Percentiles rank a stretch among this genome's conserved stretches.
Evolutionary conservation across 2,797 vertebrate species (phyloP).

Genomic region (Dromococcyx pavoninus): DNA sequence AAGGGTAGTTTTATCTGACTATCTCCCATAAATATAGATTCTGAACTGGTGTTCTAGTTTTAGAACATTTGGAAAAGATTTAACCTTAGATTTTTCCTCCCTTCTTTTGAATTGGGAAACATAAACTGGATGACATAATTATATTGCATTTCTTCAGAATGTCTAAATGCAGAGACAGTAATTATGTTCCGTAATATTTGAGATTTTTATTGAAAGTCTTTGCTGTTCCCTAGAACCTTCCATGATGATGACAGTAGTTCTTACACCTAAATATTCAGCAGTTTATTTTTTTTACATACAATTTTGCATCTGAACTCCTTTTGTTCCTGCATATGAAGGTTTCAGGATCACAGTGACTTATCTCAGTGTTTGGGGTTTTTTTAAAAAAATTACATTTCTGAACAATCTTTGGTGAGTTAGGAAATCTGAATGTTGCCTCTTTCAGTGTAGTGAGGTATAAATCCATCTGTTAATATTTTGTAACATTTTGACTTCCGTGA

Average conservation of each 20-base stretch:
- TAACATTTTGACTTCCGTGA: not conserved
- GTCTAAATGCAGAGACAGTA: not conserved
- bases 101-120: not conserved
- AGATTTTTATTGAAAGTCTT: not conserved
- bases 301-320: not conserved
- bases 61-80: slow-evolving; percentile 2
- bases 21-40: not conserved
- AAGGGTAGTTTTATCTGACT: not conserved
- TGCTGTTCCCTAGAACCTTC: not conserved
- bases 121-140: not conserved
- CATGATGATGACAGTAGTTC: not conserved
- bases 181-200: not conserved
- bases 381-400: not conserved
- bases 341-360: not conserved
- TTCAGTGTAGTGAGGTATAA: not conserved
- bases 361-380: not conserved
- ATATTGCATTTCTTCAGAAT: not conserved
- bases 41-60: not conserved
- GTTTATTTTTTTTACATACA: not conserved
- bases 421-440: not conserved
- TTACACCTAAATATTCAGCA: not conserved
- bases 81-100: not conserved
- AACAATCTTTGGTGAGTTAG: not conserved
- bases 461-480: not conserved
- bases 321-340: not conserved